Base-by-base conservation (phyloP, 2,888 invertebrate species). In the Andrena marginata region DNA sequence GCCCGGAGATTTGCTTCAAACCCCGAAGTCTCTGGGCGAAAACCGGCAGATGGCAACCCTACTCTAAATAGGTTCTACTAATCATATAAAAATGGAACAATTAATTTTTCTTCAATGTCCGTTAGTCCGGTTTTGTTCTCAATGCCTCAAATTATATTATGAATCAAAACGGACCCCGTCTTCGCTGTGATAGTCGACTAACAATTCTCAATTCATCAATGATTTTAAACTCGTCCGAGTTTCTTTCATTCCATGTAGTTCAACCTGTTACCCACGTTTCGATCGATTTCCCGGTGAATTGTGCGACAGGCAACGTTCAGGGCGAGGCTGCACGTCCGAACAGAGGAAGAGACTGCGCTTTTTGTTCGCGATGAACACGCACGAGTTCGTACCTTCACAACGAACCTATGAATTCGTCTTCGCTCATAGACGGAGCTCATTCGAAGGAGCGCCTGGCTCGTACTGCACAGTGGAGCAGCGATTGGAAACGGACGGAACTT, bases 391-490 rank as follows among this genome's bases (percentile, higher is more conserved):
- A 51, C 51, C 2, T 23, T 42, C 13, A 13, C 42, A 42, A 23
- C 49, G 51, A 35, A 23, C 16, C 35, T n/a, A 31, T n/a, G 29
- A 48, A 10, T n/a, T 16, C 10, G 51, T 33, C 8, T 23, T 13
- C 16, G 7, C 31, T 5, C 2, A 16, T 16, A 8, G 20, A 31
- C 29, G 2, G 20, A 10, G n/a, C 31, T 49, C 48, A 48, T 69
- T 63, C 62, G 51, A 51, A 70, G 23, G 29, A 62, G 29, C 56
- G 54, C 54, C 70, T 54, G 13, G 63, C 13, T 42, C 13, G 56
- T 7, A 54, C 48, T 54, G 42, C 35, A 48, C n/a, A 74, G 71
- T 48, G 67, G 73, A 85, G 67, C 77, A 76, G 51, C 72, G 75
- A 70, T 13, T 56, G 80, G 65, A 84, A 80, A 67, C 48, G 60